Percentiles rank a stretch among this genome's conserved stretches.
phyloP scores from a whole-genome alignment of 2,888 invertebrate genomes.

The Elmis aenea region DNA sequence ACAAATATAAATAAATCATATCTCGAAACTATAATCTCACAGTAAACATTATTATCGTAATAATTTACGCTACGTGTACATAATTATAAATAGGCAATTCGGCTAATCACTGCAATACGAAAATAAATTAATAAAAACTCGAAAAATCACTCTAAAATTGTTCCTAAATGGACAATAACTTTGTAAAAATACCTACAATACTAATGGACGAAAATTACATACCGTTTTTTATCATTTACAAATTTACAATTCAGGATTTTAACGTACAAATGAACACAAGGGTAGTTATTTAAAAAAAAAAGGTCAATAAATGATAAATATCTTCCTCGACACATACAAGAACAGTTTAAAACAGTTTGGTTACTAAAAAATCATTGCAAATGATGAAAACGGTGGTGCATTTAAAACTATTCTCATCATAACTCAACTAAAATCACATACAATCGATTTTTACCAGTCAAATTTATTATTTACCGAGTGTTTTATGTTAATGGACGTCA shows the following conservation, averaged over 20 bases:
- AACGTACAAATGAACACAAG: no score
- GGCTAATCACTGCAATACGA: slow-evolving; percentile 12
- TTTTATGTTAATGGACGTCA: slow-evolving; percentile 4
- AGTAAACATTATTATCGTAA: no score
- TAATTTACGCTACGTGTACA: no score
- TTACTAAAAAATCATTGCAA: no score
- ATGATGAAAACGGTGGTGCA: no score
- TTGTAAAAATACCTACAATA: slow-evolving; percentile 17
- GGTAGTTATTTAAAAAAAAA: no score
- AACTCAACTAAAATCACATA: slow-evolving; percentile 36
- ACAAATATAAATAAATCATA: no score
- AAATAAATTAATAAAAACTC: slow-evolving; percentile 14
- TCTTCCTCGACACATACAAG: no score
- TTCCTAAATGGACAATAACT: slow-evolving; percentile 15
- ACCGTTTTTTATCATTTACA: neutral
- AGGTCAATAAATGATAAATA: no score
- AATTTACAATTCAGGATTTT: neutral
- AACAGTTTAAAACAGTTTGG: no score
- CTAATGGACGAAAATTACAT: slow-evolving; percentile 29
- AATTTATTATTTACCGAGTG: slow-evolving; percentile 3
- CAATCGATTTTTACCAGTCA: slow-evolving; percentile 27
- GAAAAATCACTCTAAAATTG: slow-evolving; percentile 8
- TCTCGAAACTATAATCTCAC: no score
- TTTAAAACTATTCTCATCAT: no score
- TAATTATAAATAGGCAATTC: slow-evolving; percentile 7